Percentiles rank a stretch among this genome's conserved stretches.
phyloP scores from a whole-genome alignment of 2,888 invertebrate genomes.

The Parapristionchus giblindavisi region DNA sequence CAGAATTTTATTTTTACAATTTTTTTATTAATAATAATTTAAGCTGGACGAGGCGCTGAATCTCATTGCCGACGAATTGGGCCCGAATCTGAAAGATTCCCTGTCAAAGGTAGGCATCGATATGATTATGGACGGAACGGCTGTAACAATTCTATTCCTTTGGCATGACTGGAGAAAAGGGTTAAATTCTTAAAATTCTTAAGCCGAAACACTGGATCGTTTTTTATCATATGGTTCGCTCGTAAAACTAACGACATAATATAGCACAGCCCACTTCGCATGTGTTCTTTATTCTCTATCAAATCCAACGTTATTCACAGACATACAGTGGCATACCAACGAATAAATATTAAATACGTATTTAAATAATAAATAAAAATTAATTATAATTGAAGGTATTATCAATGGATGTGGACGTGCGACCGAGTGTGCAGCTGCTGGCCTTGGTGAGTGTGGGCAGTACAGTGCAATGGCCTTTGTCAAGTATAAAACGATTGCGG shows the following conservation, averaged over 20 bases:
- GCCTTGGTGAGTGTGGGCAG: constrained; percentile 87
- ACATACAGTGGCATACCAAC: too few species aligned
- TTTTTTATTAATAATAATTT: neutral
- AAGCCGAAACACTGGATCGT: too few species aligned
- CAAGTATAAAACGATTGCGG: too few species aligned
- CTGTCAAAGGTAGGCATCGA: constrained; percentile 48
- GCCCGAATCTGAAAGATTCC: constrained; percentile 72
- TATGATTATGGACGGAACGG: too few species aligned
- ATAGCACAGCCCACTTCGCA: neutral
- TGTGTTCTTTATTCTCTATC: neutral
- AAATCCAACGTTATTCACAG: neutral
- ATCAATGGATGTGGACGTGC: constrained; percentile 78
- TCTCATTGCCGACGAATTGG: constrained; percentile 77
- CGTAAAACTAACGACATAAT: too few species aligned
- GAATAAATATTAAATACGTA: neutral
- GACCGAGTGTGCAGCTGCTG: constrained; percentile 89
- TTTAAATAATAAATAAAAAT: neutral
- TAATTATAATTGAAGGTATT: constrained; percentile 50
- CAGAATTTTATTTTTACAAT: neutral
- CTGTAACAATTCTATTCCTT: too few species aligned
- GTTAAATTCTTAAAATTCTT: too few species aligned
- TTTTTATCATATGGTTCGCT: too few species aligned
- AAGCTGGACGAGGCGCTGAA: constrained; percentile 62
- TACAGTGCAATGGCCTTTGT: too few species aligned
- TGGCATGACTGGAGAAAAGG: too few species aligned